Conservation (phyloP, 2,113 vertebrate species). For the Cyanocitta stelleri region DNA sequence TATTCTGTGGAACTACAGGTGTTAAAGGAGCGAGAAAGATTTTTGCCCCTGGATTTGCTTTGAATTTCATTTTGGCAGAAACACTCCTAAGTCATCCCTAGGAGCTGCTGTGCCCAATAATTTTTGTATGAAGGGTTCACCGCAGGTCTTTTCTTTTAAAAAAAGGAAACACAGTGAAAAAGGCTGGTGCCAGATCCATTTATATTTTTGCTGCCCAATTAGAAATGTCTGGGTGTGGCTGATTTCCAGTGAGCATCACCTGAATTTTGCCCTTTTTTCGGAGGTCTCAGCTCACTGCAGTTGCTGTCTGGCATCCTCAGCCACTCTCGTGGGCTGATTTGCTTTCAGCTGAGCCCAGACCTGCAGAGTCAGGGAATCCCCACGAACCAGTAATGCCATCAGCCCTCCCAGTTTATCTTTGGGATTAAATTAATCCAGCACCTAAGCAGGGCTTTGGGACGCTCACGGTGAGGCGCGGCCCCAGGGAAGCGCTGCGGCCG, state of each 20-base stretch:
- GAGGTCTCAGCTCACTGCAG: background rate
- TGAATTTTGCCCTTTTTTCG: background rate
- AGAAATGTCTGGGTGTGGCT: background rate
- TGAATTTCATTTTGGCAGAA: background rate
- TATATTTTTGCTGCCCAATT: background rate
- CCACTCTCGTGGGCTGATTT: background rate
- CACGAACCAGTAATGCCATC: accelerated
- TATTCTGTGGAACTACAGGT: background rate
- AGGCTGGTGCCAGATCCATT: background rate
- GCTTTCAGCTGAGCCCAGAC: background rate
- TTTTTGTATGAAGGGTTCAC: background rate
- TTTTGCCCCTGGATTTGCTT: background rate
- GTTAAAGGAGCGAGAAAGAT: background rate
- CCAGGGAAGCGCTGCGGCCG: accelerated
- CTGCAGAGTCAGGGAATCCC: background rate
- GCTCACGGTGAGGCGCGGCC: background rate
- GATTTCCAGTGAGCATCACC: background rate
- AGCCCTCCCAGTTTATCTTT: background rate
- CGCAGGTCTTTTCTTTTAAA: background rate
- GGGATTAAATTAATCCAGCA: background rate
- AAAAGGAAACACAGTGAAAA: background rate
- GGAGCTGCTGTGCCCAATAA: background rate
- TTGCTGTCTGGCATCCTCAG: background rate
- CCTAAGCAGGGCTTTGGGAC: background rate
- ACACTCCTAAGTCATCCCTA: background rate